phyloP scores from a whole-genome alignment of 2,888 invertebrate species.

The Drosophila mulleri region DNA sequence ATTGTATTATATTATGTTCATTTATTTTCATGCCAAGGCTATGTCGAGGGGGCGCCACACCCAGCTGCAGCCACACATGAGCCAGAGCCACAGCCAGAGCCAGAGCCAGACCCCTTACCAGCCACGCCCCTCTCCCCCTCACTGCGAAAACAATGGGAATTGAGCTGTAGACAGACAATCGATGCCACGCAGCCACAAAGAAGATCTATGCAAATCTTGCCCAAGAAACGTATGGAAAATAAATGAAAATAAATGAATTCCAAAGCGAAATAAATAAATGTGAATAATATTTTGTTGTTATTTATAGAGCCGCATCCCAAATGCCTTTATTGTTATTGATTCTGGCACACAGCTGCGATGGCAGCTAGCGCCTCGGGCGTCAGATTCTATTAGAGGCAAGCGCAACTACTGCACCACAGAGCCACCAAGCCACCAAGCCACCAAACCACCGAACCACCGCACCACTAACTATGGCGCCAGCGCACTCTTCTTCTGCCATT shows the following conservation, averaged over 20 bases:
- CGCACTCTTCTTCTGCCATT: slow-evolving; percentile 47
- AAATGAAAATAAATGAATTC: slow-evolving; percentile 11
- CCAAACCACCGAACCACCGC: slow-evolving; percentile 13
- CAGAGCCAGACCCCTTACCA: slow-evolving; percentile 28
- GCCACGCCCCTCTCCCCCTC: slow-evolving; percentile 3
- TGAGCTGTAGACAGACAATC: slow-evolving; percentile 44
- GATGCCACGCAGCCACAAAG: slow-evolving; percentile 58
- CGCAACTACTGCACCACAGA: slow-evolving; percentile 24
- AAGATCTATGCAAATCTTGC: slow-evolving; percentile 54
- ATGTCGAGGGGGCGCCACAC: slow-evolving; percentile 54
- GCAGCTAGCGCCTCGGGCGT: slow-evolving; percentile 55
- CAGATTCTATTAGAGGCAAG: slow-evolving; percentile 57
- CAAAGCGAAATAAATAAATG: slow-evolving; percentile 43
- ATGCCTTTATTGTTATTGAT: slow-evolving; percentile 75
- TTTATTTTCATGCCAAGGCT: slow-evolving; percentile 68
- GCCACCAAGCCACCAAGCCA: slow-evolving; percentile 17
- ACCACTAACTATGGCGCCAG: slow-evolving; percentile 31
- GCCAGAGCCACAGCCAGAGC: neutral
- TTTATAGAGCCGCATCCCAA: slow-evolving; percentile 61
- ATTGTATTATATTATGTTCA: slow-evolving; percentile 6
- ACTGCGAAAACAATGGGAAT: slow-evolving; percentile 33
- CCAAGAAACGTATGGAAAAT: slow-evolving; percentile 41
- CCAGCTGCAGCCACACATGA: slow-evolving; percentile 56
- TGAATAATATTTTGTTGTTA: slow-evolving; percentile 54
- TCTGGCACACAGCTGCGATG: slow-evolving; percentile 60